Evolutionary conservation across 2,888 invertebrate genomes (phyloP).

Genomic region (Parnassius apollo): DNA sequence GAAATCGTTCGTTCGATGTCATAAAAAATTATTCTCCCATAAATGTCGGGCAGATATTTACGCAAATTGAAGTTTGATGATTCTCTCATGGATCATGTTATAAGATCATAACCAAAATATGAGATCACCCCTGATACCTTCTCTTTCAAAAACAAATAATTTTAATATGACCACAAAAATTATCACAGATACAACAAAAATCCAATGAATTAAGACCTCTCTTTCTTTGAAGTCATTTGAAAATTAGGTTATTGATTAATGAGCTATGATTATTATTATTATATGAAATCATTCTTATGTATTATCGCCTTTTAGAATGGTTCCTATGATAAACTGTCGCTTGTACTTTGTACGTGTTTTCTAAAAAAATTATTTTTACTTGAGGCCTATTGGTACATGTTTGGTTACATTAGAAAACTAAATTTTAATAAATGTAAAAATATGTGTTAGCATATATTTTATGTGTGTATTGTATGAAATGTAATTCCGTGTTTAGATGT

Average conservation of each 20-base stretch:
- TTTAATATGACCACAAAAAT: too few relatives aligned
- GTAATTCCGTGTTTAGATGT: slow-evolving; percentile 9
- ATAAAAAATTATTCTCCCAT: too few relatives aligned
- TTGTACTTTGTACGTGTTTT: slow-evolving; percentile 16
- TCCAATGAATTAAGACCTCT: too few relatives aligned
- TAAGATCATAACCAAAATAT: too few relatives aligned
- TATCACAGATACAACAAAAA: too few relatives aligned
- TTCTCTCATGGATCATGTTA: too few relatives aligned
- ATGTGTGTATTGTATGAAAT: slow-evolving; percentile 3
- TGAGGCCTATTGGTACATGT: slow-evolving; percentile 12
- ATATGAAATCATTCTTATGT: slow-evolving; percentile 7
- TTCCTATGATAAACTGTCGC: slow-evolving; percentile 11
- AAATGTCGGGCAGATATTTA: too few relatives aligned
- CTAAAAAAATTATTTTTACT: slow-evolving; percentile 7
- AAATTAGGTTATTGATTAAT: slow-evolving; percentile 7
- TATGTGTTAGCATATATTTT: slow-evolving; percentile 8
- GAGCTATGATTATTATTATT: slow-evolving; percentile 1
- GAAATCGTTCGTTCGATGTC: too few relatives aligned
- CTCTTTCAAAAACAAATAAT: too few relatives aligned
- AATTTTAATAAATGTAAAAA: slow-evolving; percentile 4
- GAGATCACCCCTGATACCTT: too few relatives aligned
- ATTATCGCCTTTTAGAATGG: slow-evolving; percentile 10
- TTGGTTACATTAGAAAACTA: neutral
- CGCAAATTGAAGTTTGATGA: too few relatives aligned
- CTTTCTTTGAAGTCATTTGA: neutral